Percentiles rank a stretch among this genome's conserved stretches.
Evolutionary conservation across 1,140 invertebrate species (phyloP).

Genomic region (Lucilia sericata): DNA sequence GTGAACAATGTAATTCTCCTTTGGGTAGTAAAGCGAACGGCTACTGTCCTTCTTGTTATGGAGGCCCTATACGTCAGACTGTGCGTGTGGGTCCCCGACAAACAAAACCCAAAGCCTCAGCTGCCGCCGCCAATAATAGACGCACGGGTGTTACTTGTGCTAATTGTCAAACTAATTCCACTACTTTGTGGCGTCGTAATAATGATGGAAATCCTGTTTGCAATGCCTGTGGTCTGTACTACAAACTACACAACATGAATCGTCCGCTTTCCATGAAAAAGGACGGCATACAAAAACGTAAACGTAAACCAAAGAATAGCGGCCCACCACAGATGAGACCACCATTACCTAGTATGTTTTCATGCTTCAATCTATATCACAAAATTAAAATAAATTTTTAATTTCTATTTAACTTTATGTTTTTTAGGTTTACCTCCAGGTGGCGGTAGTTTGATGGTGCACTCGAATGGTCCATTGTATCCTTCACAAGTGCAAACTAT

Average conservation of each 20-base stretch:
- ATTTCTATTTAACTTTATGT: slow-evolving; percentile 1
- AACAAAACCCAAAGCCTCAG: slow-evolving; percentile 59
- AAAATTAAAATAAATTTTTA: background rate
- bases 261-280: slow-evolving; percentile 96
- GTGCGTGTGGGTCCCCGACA: slow-evolving; percentile 56
- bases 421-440: slow-evolving; percentile 59
- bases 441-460: slow-evolving; percentile 57
- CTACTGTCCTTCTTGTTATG: slow-evolving; percentile 53
- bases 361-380: background rate
- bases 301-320: slow-evolving; percentile 87
- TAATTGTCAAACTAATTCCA: slow-evolving; percentile 90
- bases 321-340: slow-evolving; percentile 65
- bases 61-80: slow-evolving; percentile 39
- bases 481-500: slow-evolving; percentile 59
- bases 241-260: slow-evolving; percentile 89
- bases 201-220: slow-evolving; percentile 89
- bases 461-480: slow-evolving; percentile 52
- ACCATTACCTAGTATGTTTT: slow-evolving; percentile 59
- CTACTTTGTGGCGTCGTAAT: slow-evolving; percentile 92
- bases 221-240: slow-evolving; percentile 95
- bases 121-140: slow-evolving; percentile 69
- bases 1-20: slow-evolving; percentile 55
- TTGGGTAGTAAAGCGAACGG: slow-evolving; percentile 53
- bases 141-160: slow-evolving; percentile 87
- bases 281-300: slow-evolving; percentile 93